Evolutionary conservation across 2,888 invertebrate species (phyloP).

Genomic region (Erannis defoliaria): DNA sequence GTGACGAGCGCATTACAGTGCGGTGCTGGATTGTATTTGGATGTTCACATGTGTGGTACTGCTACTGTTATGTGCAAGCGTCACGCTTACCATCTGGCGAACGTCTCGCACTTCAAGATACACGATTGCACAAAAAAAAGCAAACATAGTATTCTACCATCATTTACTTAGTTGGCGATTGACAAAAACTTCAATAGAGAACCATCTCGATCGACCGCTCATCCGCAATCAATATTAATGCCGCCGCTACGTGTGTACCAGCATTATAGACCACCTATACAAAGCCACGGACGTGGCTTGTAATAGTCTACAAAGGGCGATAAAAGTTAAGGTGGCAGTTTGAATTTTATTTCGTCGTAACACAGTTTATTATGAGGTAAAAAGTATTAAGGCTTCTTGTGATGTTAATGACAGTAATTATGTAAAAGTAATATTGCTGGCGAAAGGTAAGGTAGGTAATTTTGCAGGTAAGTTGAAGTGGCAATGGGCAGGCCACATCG

Average conservation of each 20-base stretch:
- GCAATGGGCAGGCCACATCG: too few relatives aligned
- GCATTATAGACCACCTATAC: slow-evolving; percentile 15
- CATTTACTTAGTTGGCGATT: too few relatives aligned
- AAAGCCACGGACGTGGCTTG: slow-evolving; percentile 19
- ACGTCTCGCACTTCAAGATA: too few relatives aligned
- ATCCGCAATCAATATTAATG: slow-evolving; percentile 7
- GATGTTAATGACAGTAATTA: slow-evolving; percentile 21
- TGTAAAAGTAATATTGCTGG: not conserved
- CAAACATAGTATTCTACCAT: too few relatives aligned
- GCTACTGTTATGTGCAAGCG: too few relatives aligned
- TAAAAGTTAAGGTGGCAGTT: slow-evolving; percentile 28
- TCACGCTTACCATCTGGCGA: too few relatives aligned
- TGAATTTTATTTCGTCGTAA: slow-evolving; percentile 32
- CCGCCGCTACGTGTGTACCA: slow-evolving; percentile 1
- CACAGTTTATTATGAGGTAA: slow-evolving; percentile 28
- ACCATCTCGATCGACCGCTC: not conserved
- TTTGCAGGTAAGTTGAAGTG: too few relatives aligned
- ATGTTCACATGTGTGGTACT: too few relatives aligned
- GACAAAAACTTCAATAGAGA: not conserved
- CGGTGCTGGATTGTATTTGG: too few relatives aligned
- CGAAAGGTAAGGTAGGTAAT: too few relatives aligned
- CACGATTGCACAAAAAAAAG: too few relatives aligned
- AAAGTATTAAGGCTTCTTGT: slow-evolving; percentile 20
- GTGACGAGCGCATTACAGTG: too few relatives aligned
- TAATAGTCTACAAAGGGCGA: slow-evolving; percentile 21